Conservation (phyloP, 1,140 invertebrate genomes). For the Drosophila sulfurigaster region DNA sequence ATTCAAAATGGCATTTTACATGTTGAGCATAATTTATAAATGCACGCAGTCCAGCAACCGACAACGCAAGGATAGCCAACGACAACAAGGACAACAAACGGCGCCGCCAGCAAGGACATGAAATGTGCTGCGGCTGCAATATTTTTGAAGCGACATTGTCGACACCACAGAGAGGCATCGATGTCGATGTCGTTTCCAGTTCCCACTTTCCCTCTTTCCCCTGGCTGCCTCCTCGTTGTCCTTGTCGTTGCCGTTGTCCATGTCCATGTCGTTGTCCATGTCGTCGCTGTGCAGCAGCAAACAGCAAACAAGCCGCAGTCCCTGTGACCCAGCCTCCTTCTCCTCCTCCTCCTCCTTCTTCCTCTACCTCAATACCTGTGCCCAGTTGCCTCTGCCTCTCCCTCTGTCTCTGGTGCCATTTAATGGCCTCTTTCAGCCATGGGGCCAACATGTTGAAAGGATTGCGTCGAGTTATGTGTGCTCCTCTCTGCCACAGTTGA, state of each 20-base stretch:
- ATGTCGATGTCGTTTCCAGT: constrained; percentile 35
- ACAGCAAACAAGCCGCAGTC: constrained; percentile 77
- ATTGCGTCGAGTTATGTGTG: constrained; percentile 68
- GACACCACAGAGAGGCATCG: constrained; percentile 63
- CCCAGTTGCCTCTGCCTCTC: constrained; percentile 4
- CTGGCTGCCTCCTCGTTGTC: background rate
- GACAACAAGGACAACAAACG: constrained; percentile 28
- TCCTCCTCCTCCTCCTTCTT: background rate
- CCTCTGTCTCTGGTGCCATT: constrained; percentile 12
- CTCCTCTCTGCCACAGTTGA: constrained; percentile 73
- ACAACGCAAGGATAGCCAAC: constrained; percentile 27
- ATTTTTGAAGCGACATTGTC: constrained; percentile 81
- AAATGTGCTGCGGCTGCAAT: constrained; percentile 79
- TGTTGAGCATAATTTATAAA: constrained; percentile 85
- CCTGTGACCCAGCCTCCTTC: constrained; percentile 19
- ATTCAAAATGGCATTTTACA: constrained; percentile 85
- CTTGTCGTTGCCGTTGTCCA: constrained; percentile 27
- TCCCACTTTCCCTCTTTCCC: background rate
- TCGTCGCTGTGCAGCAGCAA: constrained; percentile 67
- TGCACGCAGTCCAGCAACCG: constrained; percentile 67
- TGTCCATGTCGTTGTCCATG: constrained; percentile 55
- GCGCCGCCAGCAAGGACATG: constrained; percentile 59
- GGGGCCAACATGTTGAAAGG: constrained; percentile 74
- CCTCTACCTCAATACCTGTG: constrained; percentile 30
- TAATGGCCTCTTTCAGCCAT: constrained; percentile 40